Base-by-base conservation (phyloP, 2,113 vertebrate genomes). In the Amphiprion percula region DNA sequence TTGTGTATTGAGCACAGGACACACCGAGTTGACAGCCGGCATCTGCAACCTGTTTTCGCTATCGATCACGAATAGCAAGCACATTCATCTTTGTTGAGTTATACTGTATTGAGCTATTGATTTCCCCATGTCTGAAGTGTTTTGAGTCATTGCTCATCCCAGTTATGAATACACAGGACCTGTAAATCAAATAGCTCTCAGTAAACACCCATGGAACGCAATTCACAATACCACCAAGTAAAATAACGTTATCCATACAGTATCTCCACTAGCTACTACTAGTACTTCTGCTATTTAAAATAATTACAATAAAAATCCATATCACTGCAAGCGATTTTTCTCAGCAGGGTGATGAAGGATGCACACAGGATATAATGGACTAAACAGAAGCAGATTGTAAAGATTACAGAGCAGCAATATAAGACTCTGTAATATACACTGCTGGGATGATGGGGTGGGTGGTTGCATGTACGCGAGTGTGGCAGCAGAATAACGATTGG, bases 401-500 rank as follows among this genome's bases (percentile, higher is more conserved):
- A 74, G 61, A 76, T 77, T 68, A 74, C 59, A 64, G 59, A 82
- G 70, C 70, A 71, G 64, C 73, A 75, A 77, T 58, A 68, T 61
- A 66, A 68, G 77, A 16, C 14, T 2, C 74, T 41, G 7, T 62
- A 64, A 74, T 63, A 61, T 69, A 62, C 56, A 55, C 47, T 56
- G 33, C 65, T 60, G 58, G 80, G 74, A 79, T 74, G 53, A 58
- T 59, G 23, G 41, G 37, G 79, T 79, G n/a, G 47, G 80, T 77
- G 87, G 33, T 21, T 76, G 61, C 49, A 71, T 68, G 66, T 58
- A 26, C 23, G 64, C 63, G 60, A 77, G 85, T 74, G 71, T 78
- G 44, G 68, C 37, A 71, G 69, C 54, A 79, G 64, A 71, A 81
- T 88, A 85, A 79, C 11, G 47, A 73, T 67, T 64, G 78, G 74